Base-by-base conservation (phyloP, 2,113 vertebrate genomes). In the Hypomesus transpacificus region DNA sequence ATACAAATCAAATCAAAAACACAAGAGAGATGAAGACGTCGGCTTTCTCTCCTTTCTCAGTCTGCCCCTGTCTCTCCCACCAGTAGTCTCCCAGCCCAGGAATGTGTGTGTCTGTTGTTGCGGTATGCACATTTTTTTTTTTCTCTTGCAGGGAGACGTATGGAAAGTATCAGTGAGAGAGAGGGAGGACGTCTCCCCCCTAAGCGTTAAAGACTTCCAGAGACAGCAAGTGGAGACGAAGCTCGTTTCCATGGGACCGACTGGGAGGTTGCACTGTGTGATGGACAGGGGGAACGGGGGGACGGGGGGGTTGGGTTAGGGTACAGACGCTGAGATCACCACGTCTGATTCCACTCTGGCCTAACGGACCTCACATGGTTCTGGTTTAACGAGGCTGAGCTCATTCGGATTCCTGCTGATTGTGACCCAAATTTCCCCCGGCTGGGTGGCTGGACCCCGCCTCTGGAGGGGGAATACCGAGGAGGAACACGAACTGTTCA, bases 291-390 rank as follows among this genome's bases (percentile, higher is more conserved):
- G 21, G 14, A 6, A 2, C 14, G 14, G 14, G 53, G 18, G 16
- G 14, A 54, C 3, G 16, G 63, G 24, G 18, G 20, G 24, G 24
- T 5, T 28, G 60, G 24, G n/a, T 50, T 39, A 50, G 11, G 63
- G 63, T 65, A 65, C 26, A 50, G 63, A 65, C 51, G 18, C 22
- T 68, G 66, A 68, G 21, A 68, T 68, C 66, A 68, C 52, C 8
- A 46, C 52, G 63, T 65, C 63, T 20, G 39, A 65, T 50, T 50
- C 63, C 63, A n/a, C 63, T 21, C 63, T 20, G 14, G 39, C 39
- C 39, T 50, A 39, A 50, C 39, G 46, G 34, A 17, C n/a, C 28
- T 63, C 61, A 51, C 50, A 51, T 68, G 66, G 51, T 56, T 68
- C 52, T 68, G 22, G 14, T 68, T 68, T 68, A n/a, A 52, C 52